A percentile compares a stretch with the other conserved stretches of the same genome.
Evolutionary conservation across 1,140 invertebrate species (phyloP).

Genomic region (Drosophila pseudoananassae): DNA sequence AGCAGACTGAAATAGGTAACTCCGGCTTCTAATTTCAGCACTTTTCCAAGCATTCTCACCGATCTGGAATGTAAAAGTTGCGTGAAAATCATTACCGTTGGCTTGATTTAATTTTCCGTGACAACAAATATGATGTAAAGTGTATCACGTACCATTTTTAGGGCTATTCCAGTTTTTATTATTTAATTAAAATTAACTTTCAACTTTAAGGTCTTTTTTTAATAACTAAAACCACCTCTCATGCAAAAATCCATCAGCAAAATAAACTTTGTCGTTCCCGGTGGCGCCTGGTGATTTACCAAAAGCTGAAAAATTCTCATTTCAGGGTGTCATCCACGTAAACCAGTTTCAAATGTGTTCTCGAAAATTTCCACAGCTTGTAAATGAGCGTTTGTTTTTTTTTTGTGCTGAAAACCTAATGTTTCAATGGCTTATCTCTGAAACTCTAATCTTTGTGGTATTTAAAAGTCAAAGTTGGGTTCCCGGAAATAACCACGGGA

Average conservation of each 20-base stretch:
- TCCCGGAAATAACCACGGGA: conserved; percentile 33
- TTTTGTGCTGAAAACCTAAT: conserved; percentile 1
- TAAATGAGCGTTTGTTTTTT: conserved; percentile 14
- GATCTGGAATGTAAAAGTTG: conserved; percentile 7
- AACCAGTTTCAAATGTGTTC: conserved; percentile 51
- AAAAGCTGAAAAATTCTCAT: conserved; percentile 3
- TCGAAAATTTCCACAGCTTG: conserved; percentile 50
- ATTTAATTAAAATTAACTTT: background rate
- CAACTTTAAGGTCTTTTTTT: conserved; percentile 5
- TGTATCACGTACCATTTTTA: too few relatives aligned
- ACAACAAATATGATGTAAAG: too few relatives aligned
- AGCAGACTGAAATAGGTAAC: background rate
- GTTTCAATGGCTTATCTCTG: conserved; percentile 16
- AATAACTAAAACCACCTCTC: conserved; percentile 2
- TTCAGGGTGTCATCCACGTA: conserved; percentile 23
- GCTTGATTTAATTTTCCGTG: too few relatives aligned
- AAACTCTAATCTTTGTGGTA: conserved; percentile 29
- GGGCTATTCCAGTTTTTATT: too few relatives aligned
- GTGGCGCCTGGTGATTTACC: conserved; percentile 28
- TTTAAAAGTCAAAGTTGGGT: conserved; percentile 48
- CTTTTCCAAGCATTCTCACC: conserved; percentile 44
- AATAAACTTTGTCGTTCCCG: conserved; percentile 19
- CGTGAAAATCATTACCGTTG: too few relatives aligned
- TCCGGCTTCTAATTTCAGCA: background rate
- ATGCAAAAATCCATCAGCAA: conserved; percentile 20